Base-by-base conservation (phyloP, 2,888 invertebrate genomes). In the Gortyna flavago region DNA sequence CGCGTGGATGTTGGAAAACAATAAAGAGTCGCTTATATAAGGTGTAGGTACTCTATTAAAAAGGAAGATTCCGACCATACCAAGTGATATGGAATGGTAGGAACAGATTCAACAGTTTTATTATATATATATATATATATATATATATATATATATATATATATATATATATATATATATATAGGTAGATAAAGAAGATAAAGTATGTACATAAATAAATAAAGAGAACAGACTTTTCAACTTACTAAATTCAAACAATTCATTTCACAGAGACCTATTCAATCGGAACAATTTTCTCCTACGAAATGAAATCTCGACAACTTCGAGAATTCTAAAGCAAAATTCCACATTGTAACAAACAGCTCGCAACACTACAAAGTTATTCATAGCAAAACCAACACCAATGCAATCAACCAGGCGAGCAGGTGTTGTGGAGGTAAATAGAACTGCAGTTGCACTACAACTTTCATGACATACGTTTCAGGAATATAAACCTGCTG, bases 371-470 rank as follows among this genome's bases (percentile, higher is more conserved):
- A 35, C 18, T 62, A 77, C 69, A 81, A 72, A 77, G 69, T 77
- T 77, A 85, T 81, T 81, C 72, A 80, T 64, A 71, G 64, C 44
- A 80, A 75, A 83, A 59, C 69, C 66, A 64, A 77, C 61, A 72
- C 16, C 62, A 77, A 77, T 73, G 70, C 44, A 72, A 76, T 61
- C 44, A 71, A 79, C 74, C 29, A 65, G 69, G 61, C 29, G 54
- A 61, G 72, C 75, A 75, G 75, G 54, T 85, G 72, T 77, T 81
- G 35, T 48, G 29, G 21, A 61, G 62, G 82, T 75, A 73, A 75
- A 70, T 72, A 35, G 16, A 75, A 81, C 41, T 77, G 67, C 48
- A 72, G 38, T 75, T 66, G 72, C 67, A 57, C 16, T 9, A 57
- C 11, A 85, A 84, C 75, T 85, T 73, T 73, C 54, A 44, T 70